Evolutionary conservation across 2,888 invertebrate genomes (phyloP), one percentile per base, ranked within the genome.

Genomic region (Lepeophtheirus nordmannii): DNA sequence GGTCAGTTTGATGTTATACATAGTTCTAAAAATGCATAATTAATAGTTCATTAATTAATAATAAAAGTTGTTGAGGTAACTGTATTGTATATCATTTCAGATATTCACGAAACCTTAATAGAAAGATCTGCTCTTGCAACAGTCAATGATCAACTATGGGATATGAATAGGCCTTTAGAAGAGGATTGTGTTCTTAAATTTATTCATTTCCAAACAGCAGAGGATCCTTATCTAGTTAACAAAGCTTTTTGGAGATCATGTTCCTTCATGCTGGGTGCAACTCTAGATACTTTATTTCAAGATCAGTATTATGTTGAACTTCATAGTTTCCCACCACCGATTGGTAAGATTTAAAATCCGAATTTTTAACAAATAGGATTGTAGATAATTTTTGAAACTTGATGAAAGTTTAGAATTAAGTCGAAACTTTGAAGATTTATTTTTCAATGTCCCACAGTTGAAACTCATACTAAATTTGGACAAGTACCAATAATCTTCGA

Each of bases 201-300:
- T 67, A 72, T 82, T 12, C 82, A 83, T 74, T 86, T 83, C 77
- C 81, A 80, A 63, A 2, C 2, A 30, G 80, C 82, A 70, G 74
- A 74, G 58, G 74, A 78, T 69, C 76, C 78, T 14, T 65, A 67
- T 38, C 64, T 71, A 60, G 83, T 85, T 0, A 88, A 87, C 75
- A 83, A 83, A 71, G 85, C 88, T 0, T 96, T 92, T 75, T 97
- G 96, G 96, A 79, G 93, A 65, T 86, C 88, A 0, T 91, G 94
- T 74, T 90, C 92, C 0, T 84, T 94, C 72, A 77, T 93, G 70
- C 77, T 97, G 9, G 96, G 96, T 0, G 85, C 87, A 10, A 82
- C 86, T 1, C 80, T 86, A 0, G 82, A 84, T 30, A 79, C 80
- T 2, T 83, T 86, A 0, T 94, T 97, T 75, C 90, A 87, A 74